Evolutionary conservation across 2,888 invertebrate genomes (phyloP).

Genomic region (Drosophila phalerata): DNA sequence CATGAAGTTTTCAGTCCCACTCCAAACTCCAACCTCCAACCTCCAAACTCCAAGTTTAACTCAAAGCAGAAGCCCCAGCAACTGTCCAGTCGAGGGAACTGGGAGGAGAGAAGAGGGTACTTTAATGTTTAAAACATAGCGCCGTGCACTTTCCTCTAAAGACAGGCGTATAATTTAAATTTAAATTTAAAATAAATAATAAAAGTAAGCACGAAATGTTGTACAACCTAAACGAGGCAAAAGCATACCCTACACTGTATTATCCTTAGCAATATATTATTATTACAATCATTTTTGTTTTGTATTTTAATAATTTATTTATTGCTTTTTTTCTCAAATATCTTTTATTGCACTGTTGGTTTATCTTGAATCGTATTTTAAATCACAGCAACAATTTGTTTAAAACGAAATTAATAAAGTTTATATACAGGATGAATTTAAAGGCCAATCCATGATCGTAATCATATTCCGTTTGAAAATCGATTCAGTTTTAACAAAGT

Average conservation of each 20-base stretch:
- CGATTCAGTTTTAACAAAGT: too few species aligned
- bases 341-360: too few species aligned
- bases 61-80: constrained; percentile 13
- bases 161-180: constrained; percentile 71
- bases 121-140: constrained; percentile 73
- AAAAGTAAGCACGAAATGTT: constrained; percentile 41
- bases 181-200: constrained; percentile 72
- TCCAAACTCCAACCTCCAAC: background rate
- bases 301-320: too few species aligned
- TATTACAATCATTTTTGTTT: too few species aligned
- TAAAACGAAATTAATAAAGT: too few species aligned
- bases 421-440: too few species aligned
- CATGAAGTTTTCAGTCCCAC: constrained; percentile 62
- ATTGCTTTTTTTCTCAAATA: too few species aligned
- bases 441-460: too few species aligned
- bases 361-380: too few species aligned
- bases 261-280: background rate
- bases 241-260: background rate
- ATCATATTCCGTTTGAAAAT: too few species aligned
- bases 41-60: background rate
- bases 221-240: background rate
- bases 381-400: too few species aligned
- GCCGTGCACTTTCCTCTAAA: constrained; percentile 73
- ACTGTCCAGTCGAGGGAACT: constrained; percentile 4
- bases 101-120: background rate